phyloP scores from a whole-genome alignment of 2,888 invertebrate genomes.

The Epinotia demarniana region DNA sequence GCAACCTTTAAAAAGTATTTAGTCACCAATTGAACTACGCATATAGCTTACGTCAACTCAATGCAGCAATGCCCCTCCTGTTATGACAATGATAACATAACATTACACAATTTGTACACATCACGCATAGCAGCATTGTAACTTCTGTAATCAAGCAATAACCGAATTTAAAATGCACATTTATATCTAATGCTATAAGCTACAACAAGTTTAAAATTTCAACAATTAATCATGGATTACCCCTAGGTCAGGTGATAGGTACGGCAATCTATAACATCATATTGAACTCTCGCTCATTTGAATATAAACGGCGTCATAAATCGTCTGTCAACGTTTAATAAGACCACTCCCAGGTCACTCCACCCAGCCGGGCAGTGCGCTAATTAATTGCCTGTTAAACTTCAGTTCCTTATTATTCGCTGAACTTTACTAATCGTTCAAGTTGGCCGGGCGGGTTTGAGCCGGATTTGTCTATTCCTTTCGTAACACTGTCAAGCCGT shows the following conservation, averaged over 20 bases:
- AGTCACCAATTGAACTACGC: conserved; percentile 12
- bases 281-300: conserved; percentile 56
- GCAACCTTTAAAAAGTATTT: not conserved
- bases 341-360: conserved; percentile 49
- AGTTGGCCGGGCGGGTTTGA: conserved; percentile 27
- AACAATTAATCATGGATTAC: conserved; percentile 7
- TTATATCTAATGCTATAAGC: not conserved
- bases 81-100: conserved; percentile 12
- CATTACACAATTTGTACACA: conserved; percentile 1
- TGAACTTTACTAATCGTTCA: conserved; percentile 41
- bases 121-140: not conserved
- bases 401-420: conserved; percentile 42
- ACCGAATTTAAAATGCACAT: not conserved
- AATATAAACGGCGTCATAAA: conserved; percentile 53
- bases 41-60: conserved; percentile 5
- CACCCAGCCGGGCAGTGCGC: conserved; percentile 37
- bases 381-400: conserved; percentile 43
- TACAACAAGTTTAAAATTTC: not conserved
- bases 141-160: not conserved
- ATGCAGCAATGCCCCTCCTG: not conserved
- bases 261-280: conserved; percentile 47
- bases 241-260: conserved; percentile 38
- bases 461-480: conserved; percentile 38
- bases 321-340: conserved; percentile 51
- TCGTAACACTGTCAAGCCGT: conserved; percentile 27